Evolutionary conservation across 1,140 invertebrate genomes (phyloP).

Genomic region (Bacillus rossius): DNA sequence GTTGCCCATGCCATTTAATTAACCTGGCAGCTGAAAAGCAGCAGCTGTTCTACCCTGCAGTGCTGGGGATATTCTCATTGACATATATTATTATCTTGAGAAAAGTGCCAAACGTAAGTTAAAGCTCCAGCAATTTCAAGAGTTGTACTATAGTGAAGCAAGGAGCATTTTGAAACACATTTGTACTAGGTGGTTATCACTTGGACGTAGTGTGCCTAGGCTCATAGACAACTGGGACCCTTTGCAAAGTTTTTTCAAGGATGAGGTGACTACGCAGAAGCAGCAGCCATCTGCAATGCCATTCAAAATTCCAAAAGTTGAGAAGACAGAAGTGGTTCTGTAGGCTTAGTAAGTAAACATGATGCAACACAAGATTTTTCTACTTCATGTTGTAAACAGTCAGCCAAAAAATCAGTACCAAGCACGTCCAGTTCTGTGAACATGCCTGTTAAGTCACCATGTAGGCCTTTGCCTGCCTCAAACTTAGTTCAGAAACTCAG

Average conservation of each 20-base stretch:
- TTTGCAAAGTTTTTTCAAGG: slow-evolving; percentile 1
- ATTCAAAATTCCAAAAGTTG: slow-evolving; percentile 2
- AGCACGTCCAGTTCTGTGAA: too few relatives aligned
- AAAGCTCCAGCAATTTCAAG: not conserved
- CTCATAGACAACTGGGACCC: not conserved
- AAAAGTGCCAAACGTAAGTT: not conserved
- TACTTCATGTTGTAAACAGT: too few relatives aligned
- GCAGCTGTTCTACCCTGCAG: not conserved
- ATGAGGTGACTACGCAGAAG: not conserved
- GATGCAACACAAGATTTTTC: too few relatives aligned
- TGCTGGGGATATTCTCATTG: not conserved
- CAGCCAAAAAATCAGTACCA: too few relatives aligned
- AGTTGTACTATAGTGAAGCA: not conserved
- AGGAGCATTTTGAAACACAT: not conserved
- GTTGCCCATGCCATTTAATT: not conserved
- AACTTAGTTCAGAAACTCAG: too few relatives aligned
- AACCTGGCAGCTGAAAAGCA: not conserved
- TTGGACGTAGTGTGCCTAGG: not conserved
- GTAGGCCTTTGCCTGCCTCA: too few relatives aligned
- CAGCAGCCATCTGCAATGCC: not conserved
- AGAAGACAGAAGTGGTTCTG: too few relatives aligned
- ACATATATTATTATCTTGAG: not conserved
- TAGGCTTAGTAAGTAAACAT: too few relatives aligned
- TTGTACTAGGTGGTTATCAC: not conserved
- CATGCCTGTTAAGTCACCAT: too few relatives aligned